Conservation (phyloP, 2,113 vertebrate genomes). For the Channa argus region DNA sequence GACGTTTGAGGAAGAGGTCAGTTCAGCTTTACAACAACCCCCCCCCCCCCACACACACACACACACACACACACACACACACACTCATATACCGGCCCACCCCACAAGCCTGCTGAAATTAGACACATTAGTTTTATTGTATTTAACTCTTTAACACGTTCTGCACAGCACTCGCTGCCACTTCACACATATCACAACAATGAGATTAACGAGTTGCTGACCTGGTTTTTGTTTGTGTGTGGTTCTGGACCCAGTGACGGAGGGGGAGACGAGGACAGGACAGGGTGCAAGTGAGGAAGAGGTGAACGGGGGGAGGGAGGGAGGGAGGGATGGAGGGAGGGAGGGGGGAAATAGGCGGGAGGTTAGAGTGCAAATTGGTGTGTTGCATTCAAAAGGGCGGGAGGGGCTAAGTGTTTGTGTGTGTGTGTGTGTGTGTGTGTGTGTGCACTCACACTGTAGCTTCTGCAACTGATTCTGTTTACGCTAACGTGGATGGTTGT, state of each 20-base stretch:
- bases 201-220: conserved; percentile 77
- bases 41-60: not conserved
- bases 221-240: conserved; percentile 74
- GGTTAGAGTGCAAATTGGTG: not conserved
- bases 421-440: conserved; percentile 6
- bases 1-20: conserved; percentile 23
- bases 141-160: conserved; percentile 54
- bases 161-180: conserved; percentile 21
- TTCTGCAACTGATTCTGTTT: conserved; percentile 57
- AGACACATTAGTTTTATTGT: conserved; percentile 46
- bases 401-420: not conserved
- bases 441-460: conserved; percentile 22
- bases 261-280: conserved; percentile 36
- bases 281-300: conserved; percentile 39
- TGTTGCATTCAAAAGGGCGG: too few species aligned
- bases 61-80: fast-evolving
- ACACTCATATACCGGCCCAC: not conserved
- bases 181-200: conserved; percentile 69
- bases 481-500: conserved; percentile 35
- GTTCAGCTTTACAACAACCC: conserved; percentile 9
- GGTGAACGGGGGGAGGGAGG: conserved; percentile 29
- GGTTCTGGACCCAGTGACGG: conserved; percentile 59
- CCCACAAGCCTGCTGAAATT: conserved; percentile 37
- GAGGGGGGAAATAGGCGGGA: conserved; percentile 50
- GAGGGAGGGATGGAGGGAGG: not conserved